Conservation (phyloP, 2,797 vertebrate genomes). For the Manis javanica region DNA sequence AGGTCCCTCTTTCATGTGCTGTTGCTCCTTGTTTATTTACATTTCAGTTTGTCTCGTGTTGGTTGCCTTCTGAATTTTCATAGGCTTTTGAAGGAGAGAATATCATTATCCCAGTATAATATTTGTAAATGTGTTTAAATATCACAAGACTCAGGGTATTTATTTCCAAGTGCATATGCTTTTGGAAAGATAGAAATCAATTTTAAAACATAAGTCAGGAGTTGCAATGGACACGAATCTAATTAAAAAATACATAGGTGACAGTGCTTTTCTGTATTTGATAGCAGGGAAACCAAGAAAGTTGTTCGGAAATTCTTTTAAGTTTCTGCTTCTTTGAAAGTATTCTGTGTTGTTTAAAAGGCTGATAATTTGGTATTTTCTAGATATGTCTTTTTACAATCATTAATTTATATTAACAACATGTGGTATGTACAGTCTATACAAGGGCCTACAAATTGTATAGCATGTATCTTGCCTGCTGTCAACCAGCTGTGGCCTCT, state of each 20-base stretch:
- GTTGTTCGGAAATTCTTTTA: not conserved
- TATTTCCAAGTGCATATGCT: not conserved
- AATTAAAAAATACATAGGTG: not conserved
- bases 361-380: not conserved
- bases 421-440: rapidly evolving
- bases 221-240: not conserved
- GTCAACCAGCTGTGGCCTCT: not conserved
- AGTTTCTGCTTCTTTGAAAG: not conserved
- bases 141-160: not conserved
- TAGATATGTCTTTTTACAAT: not conserved
- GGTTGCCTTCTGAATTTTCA: not conserved
- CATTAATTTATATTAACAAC: not conserved
- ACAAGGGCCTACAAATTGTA: not conserved
- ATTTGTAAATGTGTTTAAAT: not conserved
- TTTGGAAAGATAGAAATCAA: not conserved
- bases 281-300: not conserved
- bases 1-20: no score
- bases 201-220: not conserved
- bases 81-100: not conserved
- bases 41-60: not conserved
- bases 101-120: not conserved
- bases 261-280: not conserved
- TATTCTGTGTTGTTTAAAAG: not conserved
- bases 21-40: not conserved
- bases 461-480: rapidly evolving